These are phyloP conservation scores for Apostichopus leukothele DNA, from an alignment of 53 echinoderm and acorn worm genomes.

Conservation along the genomic window DNA sequence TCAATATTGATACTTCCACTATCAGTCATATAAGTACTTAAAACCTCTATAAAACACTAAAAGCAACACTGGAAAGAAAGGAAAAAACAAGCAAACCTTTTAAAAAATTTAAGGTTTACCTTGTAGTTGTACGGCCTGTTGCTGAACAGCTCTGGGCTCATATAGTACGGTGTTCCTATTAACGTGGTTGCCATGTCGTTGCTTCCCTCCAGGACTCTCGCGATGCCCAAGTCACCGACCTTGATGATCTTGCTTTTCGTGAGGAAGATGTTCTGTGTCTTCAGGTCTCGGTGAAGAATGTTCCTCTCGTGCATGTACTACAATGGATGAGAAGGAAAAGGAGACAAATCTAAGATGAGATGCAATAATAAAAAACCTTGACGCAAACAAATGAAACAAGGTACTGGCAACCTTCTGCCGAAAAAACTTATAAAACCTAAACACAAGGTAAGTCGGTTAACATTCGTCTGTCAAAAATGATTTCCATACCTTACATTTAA, in stretches of 20 bases:
- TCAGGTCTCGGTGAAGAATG: slow-evolving; percentile 94
- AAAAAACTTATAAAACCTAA: too few relatives aligned
- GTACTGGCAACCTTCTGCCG: too few relatives aligned
- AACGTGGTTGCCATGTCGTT: slow-evolving; percentile 99
- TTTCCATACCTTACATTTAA: too few relatives aligned
- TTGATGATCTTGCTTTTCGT: slow-evolving; percentile 99
- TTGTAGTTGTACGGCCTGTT: slow-evolving; percentile 98
- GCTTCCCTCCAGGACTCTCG: slow-evolving; percentile 85
- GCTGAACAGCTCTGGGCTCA: slow-evolving; percentile 98
- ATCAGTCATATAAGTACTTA: not conserved
- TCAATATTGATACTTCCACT: too few relatives aligned
- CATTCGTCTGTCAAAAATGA: not conserved
- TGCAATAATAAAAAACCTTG: too few relatives aligned
- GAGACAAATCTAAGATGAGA: too few relatives aligned
- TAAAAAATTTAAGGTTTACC: slow-evolving; percentile 45
- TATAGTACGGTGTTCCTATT: slow-evolving; percentile 98
- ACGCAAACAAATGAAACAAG: too few relatives aligned
- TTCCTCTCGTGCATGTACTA: slow-evolving; percentile 99
- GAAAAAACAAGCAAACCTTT: too few relatives aligned
- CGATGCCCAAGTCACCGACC: slow-evolving; percentile 96
- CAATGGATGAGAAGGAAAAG: not conserved
- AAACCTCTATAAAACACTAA: not conserved
- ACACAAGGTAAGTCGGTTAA: too few relatives aligned
- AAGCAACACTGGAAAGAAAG: not conserved
- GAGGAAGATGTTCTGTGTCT: slow-evolving; percentile 98